These are phyloP conservation scores for Aricia agestis DNA, from an alignment of 1,140 invertebrate genomes.

Conservation along the genomic window DNA sequence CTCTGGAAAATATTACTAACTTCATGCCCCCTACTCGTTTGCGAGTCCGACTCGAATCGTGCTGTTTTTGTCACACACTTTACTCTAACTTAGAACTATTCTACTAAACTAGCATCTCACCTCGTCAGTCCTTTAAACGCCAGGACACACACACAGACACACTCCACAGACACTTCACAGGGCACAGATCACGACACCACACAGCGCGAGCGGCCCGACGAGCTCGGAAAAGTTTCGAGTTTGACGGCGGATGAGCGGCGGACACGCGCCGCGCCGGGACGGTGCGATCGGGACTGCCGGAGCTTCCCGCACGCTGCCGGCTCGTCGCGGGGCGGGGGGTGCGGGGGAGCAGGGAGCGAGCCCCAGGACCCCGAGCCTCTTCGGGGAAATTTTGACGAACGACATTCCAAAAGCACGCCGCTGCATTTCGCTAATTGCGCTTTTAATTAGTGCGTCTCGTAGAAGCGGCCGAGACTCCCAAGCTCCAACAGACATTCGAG, in stretches of 20 bases:
- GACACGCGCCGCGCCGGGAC: constrained; percentile 21
- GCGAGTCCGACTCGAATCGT: too few relatives aligned
- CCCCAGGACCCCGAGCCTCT: constrained; percentile 33
- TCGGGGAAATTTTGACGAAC: constrained; percentile 58
- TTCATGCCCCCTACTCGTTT: too few relatives aligned
- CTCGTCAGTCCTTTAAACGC: too few relatives aligned
- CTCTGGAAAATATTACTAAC: too few relatives aligned
- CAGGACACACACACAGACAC: too few relatives aligned
- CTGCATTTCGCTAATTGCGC: constrained; percentile 59
- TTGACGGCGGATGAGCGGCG: neutral
- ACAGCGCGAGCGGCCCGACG: constrained; percentile 16
- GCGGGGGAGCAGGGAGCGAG: constrained; percentile 23
- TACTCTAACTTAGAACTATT: too few relatives aligned
- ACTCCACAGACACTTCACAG: too few relatives aligned
- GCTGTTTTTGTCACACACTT: too few relatives aligned
- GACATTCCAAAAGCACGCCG: constrained; percentile 40
- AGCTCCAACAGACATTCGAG: too few relatives aligned
- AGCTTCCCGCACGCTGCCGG: constrained; percentile 18
- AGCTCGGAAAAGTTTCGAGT: constrained; percentile 30
- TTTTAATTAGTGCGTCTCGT: constrained; percentile 45
- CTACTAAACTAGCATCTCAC: too few relatives aligned
- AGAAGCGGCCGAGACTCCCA: neutral
- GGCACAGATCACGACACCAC: too few relatives aligned
- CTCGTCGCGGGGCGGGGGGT: constrained; percentile 14
- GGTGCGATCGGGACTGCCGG: constrained; percentile 32